Evolutionary conservation across 1,140 invertebrate species (phyloP).

Genomic region (Diuraphis noxia): DNA sequence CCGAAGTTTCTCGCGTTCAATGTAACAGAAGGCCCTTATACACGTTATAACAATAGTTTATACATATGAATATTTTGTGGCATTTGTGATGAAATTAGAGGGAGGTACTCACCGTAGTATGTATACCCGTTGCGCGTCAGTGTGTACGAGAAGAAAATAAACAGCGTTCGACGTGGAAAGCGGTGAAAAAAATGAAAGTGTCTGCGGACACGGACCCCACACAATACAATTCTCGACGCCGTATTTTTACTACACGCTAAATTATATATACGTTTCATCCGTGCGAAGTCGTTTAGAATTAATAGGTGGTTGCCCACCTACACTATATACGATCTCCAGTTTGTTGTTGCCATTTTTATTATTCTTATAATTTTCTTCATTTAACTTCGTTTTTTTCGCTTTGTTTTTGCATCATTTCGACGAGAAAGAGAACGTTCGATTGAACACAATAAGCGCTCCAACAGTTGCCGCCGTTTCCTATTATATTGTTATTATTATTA

Average conservation of each 20-base stretch:
- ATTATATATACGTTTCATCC: background rate
- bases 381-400: background rate
- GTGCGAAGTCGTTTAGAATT: slow-evolving; percentile 24
- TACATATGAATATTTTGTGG: background rate
- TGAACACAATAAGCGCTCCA: background rate
- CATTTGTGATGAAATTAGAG: background rate
- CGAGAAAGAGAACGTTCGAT: background rate
- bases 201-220: background rate
- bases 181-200: slow-evolving; percentile 15
- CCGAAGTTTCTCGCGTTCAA: background rate
- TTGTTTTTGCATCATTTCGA: background rate
- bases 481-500: background rate
- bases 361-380: slow-evolving; percentile 17
- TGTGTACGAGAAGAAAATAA: background rate
- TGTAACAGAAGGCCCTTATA: no score
- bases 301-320: background rate
- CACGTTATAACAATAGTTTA: no score
- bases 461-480: background rate
- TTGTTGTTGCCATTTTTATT: background rate
- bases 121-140: background rate
- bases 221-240: background rate
- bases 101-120: background rate
- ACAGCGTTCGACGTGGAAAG: background rate
- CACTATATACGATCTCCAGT: background rate
- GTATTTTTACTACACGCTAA: background rate